phyloP scores from a whole-genome alignment of 2,888 invertebrate species.

The Hoplodrina ambigua region DNA sequence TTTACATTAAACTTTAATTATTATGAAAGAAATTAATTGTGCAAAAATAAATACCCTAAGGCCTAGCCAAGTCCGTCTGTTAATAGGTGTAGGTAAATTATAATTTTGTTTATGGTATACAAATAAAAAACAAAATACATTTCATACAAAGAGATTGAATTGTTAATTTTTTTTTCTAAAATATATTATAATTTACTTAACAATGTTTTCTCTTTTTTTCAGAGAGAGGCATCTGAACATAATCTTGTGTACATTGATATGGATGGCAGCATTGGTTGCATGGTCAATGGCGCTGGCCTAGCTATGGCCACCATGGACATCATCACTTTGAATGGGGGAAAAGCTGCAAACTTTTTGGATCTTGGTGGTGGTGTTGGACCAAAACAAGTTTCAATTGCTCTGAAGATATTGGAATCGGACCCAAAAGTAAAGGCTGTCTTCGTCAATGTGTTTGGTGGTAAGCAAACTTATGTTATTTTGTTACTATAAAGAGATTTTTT shows the following conservation, averaged over 20 bases:
- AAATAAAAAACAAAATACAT: no score
- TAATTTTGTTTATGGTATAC: no score
- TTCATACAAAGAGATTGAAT: no score
- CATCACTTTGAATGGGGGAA: constrained; percentile 98
- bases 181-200: no score
- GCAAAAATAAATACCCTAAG: no score
- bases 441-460: constrained; percentile 98
- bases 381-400: constrained; percentile 97
- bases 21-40: no score
- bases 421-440: constrained; percentile 97
- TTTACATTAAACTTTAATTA: no score
- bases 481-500: not conserved
- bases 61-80: no score
- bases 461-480: constrained; percentile 50
- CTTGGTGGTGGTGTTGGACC: constrained; percentile 99
- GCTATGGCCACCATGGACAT: constrained; percentile 99
- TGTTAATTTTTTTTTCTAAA: no score
- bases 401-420: constrained; percentile 96
- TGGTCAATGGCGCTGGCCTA: constrained; percentile 99
- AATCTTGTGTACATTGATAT: constrained; percentile 99
- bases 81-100: no score
- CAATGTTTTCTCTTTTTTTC: constrained; percentile 49
- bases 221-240: constrained; percentile 96
- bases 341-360: constrained; percentile 99
- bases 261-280: constrained; percentile 98